phyloP scores from a whole-genome alignment of 2,888 invertebrate genomes.

The Leptopilina syphax region DNA sequence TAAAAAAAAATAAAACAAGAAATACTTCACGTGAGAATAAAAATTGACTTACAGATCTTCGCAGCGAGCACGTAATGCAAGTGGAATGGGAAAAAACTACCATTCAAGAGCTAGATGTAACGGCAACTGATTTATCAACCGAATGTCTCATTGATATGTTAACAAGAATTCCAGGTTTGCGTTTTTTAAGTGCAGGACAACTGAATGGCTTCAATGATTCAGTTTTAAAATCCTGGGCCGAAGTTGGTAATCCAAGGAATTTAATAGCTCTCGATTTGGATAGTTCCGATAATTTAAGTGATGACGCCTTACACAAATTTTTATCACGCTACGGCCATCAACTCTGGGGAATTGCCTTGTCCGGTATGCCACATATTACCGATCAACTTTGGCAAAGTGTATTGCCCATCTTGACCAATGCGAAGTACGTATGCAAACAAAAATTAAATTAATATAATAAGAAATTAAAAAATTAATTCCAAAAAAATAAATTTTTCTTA shows the following conservation, averaged over 20 bases:
- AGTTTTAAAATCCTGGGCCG: constrained; percentile 94
- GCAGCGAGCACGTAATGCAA: constrained; percentile 94
- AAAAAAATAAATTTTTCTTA: background rate
- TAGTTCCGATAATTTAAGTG: constrained; percentile 95
- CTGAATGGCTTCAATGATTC: constrained; percentile 98
- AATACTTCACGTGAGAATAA: too few species aligned
- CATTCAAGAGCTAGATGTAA: constrained; percentile 96
- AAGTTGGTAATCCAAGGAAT: constrained; percentile 86
- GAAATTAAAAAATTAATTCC: background rate
- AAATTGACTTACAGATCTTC: constrained; percentile 82
- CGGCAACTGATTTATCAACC: constrained; percentile 96
- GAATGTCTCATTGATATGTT: constrained; percentile 96
- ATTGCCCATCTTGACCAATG: constrained; percentile 92
- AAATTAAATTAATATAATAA: background rate
- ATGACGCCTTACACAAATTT: constrained; percentile 95
- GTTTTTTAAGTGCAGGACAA: constrained; percentile 96
- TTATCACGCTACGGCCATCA: constrained; percentile 93
- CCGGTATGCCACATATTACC: constrained; percentile 98
- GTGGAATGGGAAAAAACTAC: constrained; percentile 99
- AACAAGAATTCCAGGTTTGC: constrained; percentile 88
- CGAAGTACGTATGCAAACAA: constrained; percentile 84
- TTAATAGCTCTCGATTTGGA: constrained; percentile 94
- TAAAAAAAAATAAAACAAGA: background rate
- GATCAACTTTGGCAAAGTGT: constrained; percentile 99
- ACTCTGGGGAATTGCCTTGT: constrained; percentile 90